Percentiles rank a stretch among this genome's conserved stretches.
These are phyloP conservation scores for Archivesica marissinica DNA, from an alignment of 1,140 invertebrate genomes.

Conservation along the genomic window DNA sequence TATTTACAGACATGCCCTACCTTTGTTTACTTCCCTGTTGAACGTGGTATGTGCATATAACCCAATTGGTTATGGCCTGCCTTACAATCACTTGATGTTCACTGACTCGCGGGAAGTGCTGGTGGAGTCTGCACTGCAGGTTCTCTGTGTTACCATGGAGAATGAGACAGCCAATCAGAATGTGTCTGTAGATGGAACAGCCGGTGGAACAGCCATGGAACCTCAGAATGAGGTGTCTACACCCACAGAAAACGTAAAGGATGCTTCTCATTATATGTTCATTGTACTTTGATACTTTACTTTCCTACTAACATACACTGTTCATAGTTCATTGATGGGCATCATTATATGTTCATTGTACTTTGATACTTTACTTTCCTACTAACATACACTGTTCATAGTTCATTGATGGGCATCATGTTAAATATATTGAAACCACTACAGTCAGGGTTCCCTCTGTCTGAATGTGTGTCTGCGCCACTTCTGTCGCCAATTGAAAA, in stretches of 20 bases:
- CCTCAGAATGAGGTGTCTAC: conserved; percentile 74
- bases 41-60: conserved; percentile 99
- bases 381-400: too few relatives aligned
- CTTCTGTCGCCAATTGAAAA: too few relatives aligned
- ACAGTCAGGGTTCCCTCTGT: too few relatives aligned
- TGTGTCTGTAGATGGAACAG: conserved; percentile 80
- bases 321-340: too few relatives aligned
- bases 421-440: too few relatives aligned
- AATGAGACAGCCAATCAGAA: conserved; percentile 87
- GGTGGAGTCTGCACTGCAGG: conserved; percentile 97
- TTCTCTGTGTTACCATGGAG: conserved; percentile 96
- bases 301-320: too few relatives aligned
- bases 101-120: conserved; percentile 97
- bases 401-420: not conserved
- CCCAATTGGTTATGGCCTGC: conserved; percentile 97
- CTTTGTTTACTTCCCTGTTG: conserved; percentile 98
- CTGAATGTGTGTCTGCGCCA: too few relatives aligned
- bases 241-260: not conserved
- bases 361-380: too few relatives aligned
- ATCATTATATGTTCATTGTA: not conserved
- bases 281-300: not conserved
- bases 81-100: conserved; percentile 99
- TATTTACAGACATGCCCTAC: conserved; percentile 92
- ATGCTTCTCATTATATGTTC: not conserved
- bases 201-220: conserved; percentile 80